These are phyloP conservation scores for Bathynomus jamesi DNA, from an alignment of 1,140 invertebrate species.

Conservation along the genomic window DNA sequence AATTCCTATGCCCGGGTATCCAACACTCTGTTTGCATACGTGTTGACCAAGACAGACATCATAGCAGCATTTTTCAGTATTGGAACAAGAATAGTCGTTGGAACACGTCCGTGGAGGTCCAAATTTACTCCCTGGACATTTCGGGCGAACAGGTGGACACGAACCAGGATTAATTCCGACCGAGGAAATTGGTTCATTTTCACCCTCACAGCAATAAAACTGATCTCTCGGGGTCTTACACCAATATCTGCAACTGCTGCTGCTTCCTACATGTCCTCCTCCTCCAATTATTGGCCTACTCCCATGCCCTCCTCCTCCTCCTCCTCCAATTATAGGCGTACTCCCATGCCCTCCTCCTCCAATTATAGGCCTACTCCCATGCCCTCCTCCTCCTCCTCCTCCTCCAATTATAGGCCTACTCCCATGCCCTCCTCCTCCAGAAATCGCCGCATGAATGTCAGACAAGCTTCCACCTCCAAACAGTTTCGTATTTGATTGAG, in stretches of 20 bases:
- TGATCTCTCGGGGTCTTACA: constrained; percentile 7
- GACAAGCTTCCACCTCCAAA: not conserved
- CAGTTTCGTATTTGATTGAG: no score
- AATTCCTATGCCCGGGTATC: no score
- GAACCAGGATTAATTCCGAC: constrained; percentile 1
- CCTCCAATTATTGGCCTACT: not conserved
- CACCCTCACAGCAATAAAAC: constrained; percentile 9
- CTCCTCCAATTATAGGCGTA: not conserved
- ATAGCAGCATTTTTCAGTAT: constrained; percentile 13
- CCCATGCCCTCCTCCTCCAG: not conserved
- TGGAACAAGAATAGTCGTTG: constrained; percentile 4
- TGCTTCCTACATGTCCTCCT: not conserved
- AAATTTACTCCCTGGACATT: not conserved
- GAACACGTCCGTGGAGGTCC: constrained; percentile 1
- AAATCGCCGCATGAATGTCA: not conserved
- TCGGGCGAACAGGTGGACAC: constrained; percentile 9
- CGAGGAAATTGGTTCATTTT: not conserved
- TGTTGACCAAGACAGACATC: constrained; percentile 5
- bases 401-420: not conserved
- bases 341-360: no score
- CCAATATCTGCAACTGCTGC: constrained; percentile 13
- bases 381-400: not conserved
- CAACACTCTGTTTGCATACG: constrained; percentile 12
- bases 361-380: not conserved
- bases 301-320: not conserved